These are phyloP conservation scores for Cryptosula pallasiana DNA, from an alignment of 2,888 invertebrate genomes.

Conservation along the genomic window DNA sequence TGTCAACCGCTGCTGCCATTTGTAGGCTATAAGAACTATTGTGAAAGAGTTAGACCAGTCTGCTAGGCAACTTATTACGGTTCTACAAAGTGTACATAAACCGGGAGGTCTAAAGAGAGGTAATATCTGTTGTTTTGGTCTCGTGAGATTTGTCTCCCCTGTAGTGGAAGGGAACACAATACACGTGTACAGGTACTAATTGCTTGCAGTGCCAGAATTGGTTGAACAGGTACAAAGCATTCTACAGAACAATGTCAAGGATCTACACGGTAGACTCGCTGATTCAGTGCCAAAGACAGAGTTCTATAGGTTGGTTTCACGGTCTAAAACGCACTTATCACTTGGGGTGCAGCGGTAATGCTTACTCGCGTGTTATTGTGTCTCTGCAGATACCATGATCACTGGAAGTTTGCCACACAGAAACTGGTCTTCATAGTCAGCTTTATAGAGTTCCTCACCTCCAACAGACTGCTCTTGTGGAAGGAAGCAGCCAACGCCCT, in stretches of 20 bases:
- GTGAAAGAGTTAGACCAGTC: constrained; percentile 73
- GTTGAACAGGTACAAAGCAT: background rate
- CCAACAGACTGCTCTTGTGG: constrained; percentile 55
- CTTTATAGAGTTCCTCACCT: constrained; percentile 73
- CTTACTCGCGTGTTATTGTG: too few relatives aligned
- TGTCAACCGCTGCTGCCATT: too few relatives aligned
- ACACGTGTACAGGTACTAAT: too few relatives aligned
- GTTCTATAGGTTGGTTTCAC: background rate
- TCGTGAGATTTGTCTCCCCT: too few relatives aligned
- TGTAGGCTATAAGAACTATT: background rate
- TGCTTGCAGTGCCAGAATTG: background rate
- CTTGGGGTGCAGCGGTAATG: too few relatives aligned
- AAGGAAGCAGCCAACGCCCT: background rate
- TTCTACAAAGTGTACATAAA: constrained; percentile 77
- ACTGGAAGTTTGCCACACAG: constrained; percentile 79
- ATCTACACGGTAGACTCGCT: background rate
- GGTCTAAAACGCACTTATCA: too few relatives aligned
- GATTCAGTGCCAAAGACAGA: background rate
- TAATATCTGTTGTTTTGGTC: too few relatives aligned
- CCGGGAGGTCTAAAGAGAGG: constrained; percentile 63
- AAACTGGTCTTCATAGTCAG: constrained; percentile 72
- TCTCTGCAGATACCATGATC: constrained; percentile 68
- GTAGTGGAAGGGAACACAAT: too few relatives aligned
- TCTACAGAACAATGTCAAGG: background rate
- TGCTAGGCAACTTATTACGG: constrained; percentile 71